Evolutionary conservation across 1,140 invertebrate genomes (phyloP), one percentile per base, ranked within the genome.

Genomic region (Calliopsis andreniformis): DNA sequence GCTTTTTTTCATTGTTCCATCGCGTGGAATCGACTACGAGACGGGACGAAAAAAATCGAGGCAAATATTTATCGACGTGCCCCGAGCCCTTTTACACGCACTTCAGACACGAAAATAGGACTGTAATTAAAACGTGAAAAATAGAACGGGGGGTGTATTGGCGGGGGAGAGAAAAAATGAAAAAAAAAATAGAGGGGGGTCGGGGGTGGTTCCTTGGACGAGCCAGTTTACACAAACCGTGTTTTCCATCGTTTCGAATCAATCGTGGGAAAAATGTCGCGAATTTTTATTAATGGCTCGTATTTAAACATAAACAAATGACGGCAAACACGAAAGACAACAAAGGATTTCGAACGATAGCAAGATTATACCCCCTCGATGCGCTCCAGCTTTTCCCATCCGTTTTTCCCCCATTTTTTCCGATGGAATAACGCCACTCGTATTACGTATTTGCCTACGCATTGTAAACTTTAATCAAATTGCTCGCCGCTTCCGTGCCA

Each of bases 261-360:
- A 23, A 49, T 58, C 51, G 35, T 10, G 23, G 28, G 35, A 69
- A 61, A 63, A 62, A 62, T 62, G 69, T 71, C 30, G 18, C 43
- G n/a, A 58, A 71, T 72, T 72, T 72, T 72, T 64, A 72, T 64
- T 53, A 64, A 72, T 72, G n/a, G 69, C 35, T 53, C 32, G 45
- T 42, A 35, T 63, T 72, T 72, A 58, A 72, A 51, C 47, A 32
- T 23, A 30, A 23, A 59, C 56, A 51, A 64, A 72, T 42, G 45
- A 64, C 25, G 5, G 47, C 58, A 42, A 72, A 39, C 32, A 63
- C 16, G 30, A 71, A 35, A 62, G 45, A 71, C 56, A 62, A 71
- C 68, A 71, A 49, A 71, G 68, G 58, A 62, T 71, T 62, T 71
- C 68, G 16, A 71, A 5, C 43, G 32, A 20, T 28, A 51, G 68